phyloP scores from a whole-genome alignment of 2,113 vertebrate species.

The Ginglymostoma cirratum region DNA sequence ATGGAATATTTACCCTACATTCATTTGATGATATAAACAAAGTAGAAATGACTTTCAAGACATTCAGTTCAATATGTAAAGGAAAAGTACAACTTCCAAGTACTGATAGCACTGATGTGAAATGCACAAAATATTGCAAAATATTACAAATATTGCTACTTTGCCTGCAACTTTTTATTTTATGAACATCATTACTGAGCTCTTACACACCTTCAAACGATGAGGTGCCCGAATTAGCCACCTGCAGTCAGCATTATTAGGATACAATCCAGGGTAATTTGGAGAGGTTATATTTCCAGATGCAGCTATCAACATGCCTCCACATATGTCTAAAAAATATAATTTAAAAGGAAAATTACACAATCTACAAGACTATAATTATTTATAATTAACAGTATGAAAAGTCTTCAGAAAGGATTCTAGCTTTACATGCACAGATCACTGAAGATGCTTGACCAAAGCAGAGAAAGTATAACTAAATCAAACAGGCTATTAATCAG shows the following conservation, averaged over 20 bases:
- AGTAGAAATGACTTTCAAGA: background rate
- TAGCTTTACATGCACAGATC: no score
- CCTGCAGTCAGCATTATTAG: background rate
- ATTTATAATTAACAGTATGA: no score
- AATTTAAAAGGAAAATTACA: background rate
- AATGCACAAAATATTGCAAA: background rate
- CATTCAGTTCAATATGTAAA: background rate
- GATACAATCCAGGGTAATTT: slow-evolving; percentile 13
- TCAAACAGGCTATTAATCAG: no score
- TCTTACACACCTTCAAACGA: background rate
- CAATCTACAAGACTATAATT: no score
- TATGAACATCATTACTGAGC: background rate
- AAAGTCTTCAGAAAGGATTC: no score
- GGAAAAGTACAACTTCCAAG: background rate
- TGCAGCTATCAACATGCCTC: background rate
- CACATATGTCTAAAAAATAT: background rate
- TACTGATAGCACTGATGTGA: background rate
- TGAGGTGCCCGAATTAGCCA: background rate
- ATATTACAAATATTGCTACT: background rate
- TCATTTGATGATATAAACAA: background rate
- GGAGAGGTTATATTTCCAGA: background rate
- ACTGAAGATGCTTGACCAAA: no score
- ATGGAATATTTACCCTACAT: background rate
- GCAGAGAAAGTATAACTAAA: no score
- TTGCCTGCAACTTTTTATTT: background rate